These are phyloP conservation scores for Napeogenes inachia DNA, from an alignment of 2,888 invertebrate genomes.

Conservation along the genomic window DNA sequence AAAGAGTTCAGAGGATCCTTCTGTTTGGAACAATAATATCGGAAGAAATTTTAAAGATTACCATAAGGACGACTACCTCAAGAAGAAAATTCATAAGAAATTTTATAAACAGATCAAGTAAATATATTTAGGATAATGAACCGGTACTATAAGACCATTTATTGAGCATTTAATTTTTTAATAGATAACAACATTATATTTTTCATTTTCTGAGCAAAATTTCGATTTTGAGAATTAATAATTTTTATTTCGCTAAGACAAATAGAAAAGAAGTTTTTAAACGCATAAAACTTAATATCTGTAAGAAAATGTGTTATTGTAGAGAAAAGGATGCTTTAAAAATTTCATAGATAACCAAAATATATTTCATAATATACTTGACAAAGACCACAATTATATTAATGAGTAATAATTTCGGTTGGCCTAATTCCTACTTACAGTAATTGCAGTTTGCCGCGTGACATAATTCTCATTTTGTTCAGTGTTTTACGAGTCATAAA, in stretches of 20 bases:
- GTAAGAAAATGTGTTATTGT: too few relatives aligned
- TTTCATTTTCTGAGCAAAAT: too few relatives aligned
- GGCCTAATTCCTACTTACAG: slow-evolving; percentile 48
- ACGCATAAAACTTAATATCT: too few relatives aligned
- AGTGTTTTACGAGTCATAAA: slow-evolving; percentile 53
- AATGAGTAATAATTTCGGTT: slow-evolving; percentile 38
- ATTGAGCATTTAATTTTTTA: not conserved
- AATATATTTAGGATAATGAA: not conserved
- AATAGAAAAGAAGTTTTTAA: too few relatives aligned
- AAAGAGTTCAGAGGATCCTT: slow-evolving; percentile 35
- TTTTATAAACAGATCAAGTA: not conserved
- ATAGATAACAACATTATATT: too few relatives aligned
- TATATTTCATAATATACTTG: not conserved
- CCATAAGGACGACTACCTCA: slow-evolving; percentile 46
- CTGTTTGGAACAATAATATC: slow-evolving; percentile 5
- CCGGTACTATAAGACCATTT: not conserved
- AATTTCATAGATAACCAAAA: not conserved
- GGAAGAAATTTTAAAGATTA: slow-evolving; percentile 40
- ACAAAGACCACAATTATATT: slow-evolving; percentile 18
- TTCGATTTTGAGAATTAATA: too few relatives aligned
- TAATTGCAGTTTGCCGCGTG: slow-evolving; percentile 45
- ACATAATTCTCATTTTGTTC: slow-evolving; percentile 49
- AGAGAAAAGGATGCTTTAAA: too few relatives aligned
- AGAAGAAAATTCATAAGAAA: slow-evolving; percentile 34
- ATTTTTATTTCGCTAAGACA: too few relatives aligned